Evolutionary conservation across 2,888 invertebrate species (phyloP), one percentile per base, ranked within the genome.

Genomic region (Lamellibrachia columna): DNA sequence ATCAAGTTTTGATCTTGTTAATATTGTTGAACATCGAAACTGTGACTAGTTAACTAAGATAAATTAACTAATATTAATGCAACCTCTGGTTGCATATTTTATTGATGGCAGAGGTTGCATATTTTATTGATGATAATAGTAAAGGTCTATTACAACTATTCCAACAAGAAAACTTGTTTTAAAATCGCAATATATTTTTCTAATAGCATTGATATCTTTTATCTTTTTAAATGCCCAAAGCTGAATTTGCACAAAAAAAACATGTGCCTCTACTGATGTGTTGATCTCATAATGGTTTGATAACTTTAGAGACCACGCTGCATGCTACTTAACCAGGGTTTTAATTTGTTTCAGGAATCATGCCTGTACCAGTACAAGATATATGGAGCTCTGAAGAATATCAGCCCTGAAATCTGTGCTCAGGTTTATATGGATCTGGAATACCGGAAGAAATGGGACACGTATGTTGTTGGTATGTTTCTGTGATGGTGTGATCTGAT

Each of bases 291-390:
- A 92, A 40, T 60, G 53, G 92, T 52, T 60, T 53, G 15, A 75
- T 75, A 75, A 58, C 91, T 52, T 91, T 75, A 58, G 11, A 28
- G n/a, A 52, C 92, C 15, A 75, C n/a, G 75, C 75, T 22, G 75
- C 75, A 22, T 6, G n/a, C n/a, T 22, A 75, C 6, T n/a, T 22
- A 15, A 75, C 75, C 22, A 55, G 75, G 6, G 15, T 75, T 75
- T 15, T 75, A 15, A 75, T 15, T 75, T 75, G 3, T 75, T 75
- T 75, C 75, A 96, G 96, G 94, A 92, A 58, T 96, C 96, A 52
- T 96, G 96, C n/a, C 92, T 96, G n/a, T 96, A 96, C 94, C 94
- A 96, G 92, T 96, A 96, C 93, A 96, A 96, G 93, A 94, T 96
- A 2, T 96, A 95, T 94, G 96, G 96, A n/a, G 93, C 94, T 40